Evolutionary conservation across 2,888 invertebrate species (phyloP).

Genomic region (Pseudeuparius sepicola): DNA sequence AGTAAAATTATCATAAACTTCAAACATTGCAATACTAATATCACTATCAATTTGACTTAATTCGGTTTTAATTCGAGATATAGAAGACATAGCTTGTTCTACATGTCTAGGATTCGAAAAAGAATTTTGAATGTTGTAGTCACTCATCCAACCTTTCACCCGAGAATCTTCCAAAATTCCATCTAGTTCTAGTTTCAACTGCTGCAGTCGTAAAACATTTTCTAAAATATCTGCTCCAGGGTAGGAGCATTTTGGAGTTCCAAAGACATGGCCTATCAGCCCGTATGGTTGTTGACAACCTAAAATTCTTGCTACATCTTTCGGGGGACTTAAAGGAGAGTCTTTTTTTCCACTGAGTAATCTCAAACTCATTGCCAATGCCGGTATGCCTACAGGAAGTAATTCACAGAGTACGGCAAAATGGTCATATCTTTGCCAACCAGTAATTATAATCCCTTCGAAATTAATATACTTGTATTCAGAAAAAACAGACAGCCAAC

Average conservation of each 20-base stretch:
- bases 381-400: slow-evolving; percentile 55
- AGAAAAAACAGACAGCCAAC: slow-evolving; percentile 55
- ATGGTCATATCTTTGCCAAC: slow-evolving; percentile 59
- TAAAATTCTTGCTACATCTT: slow-evolving; percentile 31
- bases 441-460: slow-evolving; percentile 57
- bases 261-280: slow-evolving; percentile 31
- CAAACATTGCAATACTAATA: slow-evolving; percentile 43
- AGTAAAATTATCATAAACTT: slow-evolving; percentile 49
- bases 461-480: slow-evolving; percentile 46
- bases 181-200: slow-evolving; percentile 42
- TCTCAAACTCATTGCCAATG: slow-evolving; percentile 51
- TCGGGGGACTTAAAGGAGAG: slow-evolving; percentile 45
- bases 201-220: slow-evolving; percentile 38
- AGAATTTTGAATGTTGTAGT: slow-evolving; percentile 54
- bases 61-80: slow-evolving; percentile 43
- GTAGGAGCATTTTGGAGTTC: slow-evolving; percentile 34
- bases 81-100: slow-evolving; percentile 44
- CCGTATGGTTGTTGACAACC: slow-evolving; percentile 34
- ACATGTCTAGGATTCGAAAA: slow-evolving; percentile 55
- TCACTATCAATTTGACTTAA: slow-evolving; percentile 42
- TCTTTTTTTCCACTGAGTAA: slow-evolving; percentile 32
- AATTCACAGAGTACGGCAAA: slow-evolving; percentile 60
- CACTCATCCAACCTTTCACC: slow-evolving; percentile 51
- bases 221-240: slow-evolving; percentile 35
- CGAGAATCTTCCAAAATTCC: slow-evolving; percentile 38